phyloP scores from a whole-genome alignment of 2,113 vertebrate genomes.

The Nesoenas mayeri region DNA sequence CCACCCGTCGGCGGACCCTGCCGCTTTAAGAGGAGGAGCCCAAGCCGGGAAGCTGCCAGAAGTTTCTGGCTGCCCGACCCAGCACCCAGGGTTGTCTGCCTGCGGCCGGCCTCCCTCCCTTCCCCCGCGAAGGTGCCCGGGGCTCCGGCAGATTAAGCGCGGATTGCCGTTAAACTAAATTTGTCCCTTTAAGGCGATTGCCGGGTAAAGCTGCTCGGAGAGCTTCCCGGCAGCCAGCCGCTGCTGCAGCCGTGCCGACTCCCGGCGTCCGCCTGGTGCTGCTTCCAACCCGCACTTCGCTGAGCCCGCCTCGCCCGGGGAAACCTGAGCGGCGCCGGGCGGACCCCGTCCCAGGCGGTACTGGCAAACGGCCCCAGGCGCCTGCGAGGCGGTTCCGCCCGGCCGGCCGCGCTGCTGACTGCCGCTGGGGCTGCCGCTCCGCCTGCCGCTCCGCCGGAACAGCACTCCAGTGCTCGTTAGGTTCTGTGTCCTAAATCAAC shows the following conservation, averaged over 20 bases:
- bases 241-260: neutral
- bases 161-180: slow-evolving; percentile 18
- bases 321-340: no score
- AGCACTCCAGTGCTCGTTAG: no score
- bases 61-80: slow-evolving; percentile 11
- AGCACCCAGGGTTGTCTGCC: neutral
- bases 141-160: neutral
- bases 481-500: no score
- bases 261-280: neutral
- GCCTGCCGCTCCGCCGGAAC: neutral
- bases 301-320: neutral
- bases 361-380: neutral
- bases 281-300: no score
- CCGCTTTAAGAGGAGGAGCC: slow-evolving; percentile 29
- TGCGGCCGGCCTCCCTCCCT: neutral
- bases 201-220: neutral
- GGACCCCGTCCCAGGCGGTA: neutral
- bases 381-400: neutral
- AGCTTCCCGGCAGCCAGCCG: neutral
- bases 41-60: slow-evolving; percentile 33
- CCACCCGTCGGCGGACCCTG: neutral
- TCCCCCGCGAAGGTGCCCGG: neutral
- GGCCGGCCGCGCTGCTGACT: neutral
- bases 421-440: neutral
- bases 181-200: slow-evolving; percentile 39